Conservation (phyloP, 1,140 invertebrate species). For the Diabrotica virgifera region DNA sequence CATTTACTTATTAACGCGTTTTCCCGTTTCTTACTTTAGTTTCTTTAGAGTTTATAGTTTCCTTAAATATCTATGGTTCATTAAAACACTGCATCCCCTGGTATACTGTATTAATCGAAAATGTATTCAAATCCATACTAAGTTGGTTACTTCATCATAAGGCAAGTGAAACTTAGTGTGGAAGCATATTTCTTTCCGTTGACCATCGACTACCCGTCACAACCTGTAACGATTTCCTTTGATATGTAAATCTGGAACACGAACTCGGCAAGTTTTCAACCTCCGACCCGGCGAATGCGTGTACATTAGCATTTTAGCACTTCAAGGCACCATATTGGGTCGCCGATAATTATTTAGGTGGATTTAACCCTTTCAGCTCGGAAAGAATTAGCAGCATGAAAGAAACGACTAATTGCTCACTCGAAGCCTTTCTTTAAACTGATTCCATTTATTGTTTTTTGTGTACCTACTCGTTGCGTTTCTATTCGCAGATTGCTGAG, state of each 20-base stretch:
- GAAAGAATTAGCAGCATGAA: background rate
- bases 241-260: background rate
- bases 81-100: too few relatives aligned
- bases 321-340: background rate
- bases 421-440: background rate
- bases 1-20: too few relatives aligned
- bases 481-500: too few relatives aligned
- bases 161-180: too few relatives aligned
- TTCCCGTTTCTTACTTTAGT: too few relatives aligned
- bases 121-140: too few relatives aligned
- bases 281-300: background rate
- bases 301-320: conserved; percentile 2
- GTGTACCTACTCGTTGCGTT: too few relatives aligned
- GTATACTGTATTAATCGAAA: too few relatives aligned
- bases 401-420: background rate
- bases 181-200: background rate
- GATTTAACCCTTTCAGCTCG: background rate
- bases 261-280: background rate
- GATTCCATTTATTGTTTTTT: too few relatives aligned
- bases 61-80: too few relatives aligned
- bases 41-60: too few relatives aligned
- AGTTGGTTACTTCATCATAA: too few relatives aligned
- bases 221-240: background rate
- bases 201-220: background rate
- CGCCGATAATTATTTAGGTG: background rate